phyloP scores from a whole-genome alignment of 1,140 invertebrate species.

The Leptopilina boulardi region DNA sequence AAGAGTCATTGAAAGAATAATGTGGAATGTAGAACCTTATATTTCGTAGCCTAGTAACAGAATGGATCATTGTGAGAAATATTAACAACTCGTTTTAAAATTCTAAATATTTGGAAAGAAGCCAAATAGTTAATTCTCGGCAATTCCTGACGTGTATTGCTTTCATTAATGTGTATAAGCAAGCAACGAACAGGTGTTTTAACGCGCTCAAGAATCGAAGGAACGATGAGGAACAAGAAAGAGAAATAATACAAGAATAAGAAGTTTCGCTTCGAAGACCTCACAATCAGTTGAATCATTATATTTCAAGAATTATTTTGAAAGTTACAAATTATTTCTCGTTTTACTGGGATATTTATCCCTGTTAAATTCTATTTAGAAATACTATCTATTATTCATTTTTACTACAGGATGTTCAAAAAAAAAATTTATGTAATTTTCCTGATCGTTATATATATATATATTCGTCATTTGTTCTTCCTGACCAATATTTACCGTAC shows the following conservation, averaged over 20 bases:
- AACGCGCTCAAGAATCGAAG: slow-evolving; percentile 1
- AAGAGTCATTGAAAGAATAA: too few relatives aligned
- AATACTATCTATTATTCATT: background rate
- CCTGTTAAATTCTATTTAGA: background rate
- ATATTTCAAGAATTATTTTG: slow-evolving; percentile 24
- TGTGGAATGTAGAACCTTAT: too few relatives aligned
- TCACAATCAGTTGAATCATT: slow-evolving; percentile 8
- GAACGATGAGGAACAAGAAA: background rate
- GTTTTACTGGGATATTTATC: background rate
- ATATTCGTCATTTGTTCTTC: too few relatives aligned
- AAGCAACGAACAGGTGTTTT: slow-evolving; percentile 26
- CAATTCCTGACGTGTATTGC: background rate
- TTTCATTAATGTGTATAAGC: slow-evolving; percentile 26
- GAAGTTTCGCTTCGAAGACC: background rate
- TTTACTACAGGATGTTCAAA: background rate
- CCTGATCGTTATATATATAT: too few relatives aligned
- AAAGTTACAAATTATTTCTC: background rate
- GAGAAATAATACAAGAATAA: background rate
- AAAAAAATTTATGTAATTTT: background rate
- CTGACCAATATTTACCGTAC: too few relatives aligned
- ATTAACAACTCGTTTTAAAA: background rate
- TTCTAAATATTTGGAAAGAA: background rate
- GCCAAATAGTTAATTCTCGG: background rate
- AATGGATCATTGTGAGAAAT: background rate
- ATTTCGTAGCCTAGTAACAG: too few relatives aligned